Evolutionary conservation across 2,797 vertebrate genomes (phyloP), one percentile per base, ranked within the genome.

Genomic region (Spinus pinus): DNA sequence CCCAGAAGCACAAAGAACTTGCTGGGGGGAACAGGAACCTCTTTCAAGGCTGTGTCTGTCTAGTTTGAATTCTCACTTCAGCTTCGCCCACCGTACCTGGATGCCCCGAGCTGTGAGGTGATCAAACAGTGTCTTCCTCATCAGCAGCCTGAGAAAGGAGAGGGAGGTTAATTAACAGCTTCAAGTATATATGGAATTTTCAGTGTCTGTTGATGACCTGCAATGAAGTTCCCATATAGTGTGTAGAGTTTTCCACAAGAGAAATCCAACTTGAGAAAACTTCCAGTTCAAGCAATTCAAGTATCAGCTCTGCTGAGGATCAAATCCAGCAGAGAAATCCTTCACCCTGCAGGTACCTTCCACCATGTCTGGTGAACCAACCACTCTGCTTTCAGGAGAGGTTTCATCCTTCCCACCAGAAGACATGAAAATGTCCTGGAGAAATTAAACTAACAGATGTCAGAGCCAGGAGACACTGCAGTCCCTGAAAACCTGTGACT

Each of bases 91-190:
- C 74, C 65, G 83, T 98, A 99, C 99, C 98, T 99, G 99, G 95
- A 99, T 99, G 97, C 99, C 99, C 87, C 99, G 98, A 86, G 99
- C 98, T 53, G 98, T 99, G 77, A 99, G 98, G 97, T 99, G 99
- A 78, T 99, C 96, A 97, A 99, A 99, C 81, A 99, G 97, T 61
- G 98, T 92, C 97, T 99, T 99, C 96, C 99, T 98, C 99, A 99
- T 99, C 81, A 99, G 97, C 93, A 99, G 97, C 33, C 99, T 99
- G 97, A 27, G 60, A 94, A 39, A 83, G 74, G 42, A 96, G 79
- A 95, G 67, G 81, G 9, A 77, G 6, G 7, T 37, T n/a, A 24
- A 67, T 92, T 6, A 44, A 62, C 28, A 86, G 31, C 47, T 61
- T 33, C 19, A 79, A 46, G 31, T 1, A 23, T 0, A 21, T 0